These are phyloP conservation scores for Hippolais icterina DNA, from an alignment of 2,113 vertebrate genomes.

Conservation along the genomic window DNA sequence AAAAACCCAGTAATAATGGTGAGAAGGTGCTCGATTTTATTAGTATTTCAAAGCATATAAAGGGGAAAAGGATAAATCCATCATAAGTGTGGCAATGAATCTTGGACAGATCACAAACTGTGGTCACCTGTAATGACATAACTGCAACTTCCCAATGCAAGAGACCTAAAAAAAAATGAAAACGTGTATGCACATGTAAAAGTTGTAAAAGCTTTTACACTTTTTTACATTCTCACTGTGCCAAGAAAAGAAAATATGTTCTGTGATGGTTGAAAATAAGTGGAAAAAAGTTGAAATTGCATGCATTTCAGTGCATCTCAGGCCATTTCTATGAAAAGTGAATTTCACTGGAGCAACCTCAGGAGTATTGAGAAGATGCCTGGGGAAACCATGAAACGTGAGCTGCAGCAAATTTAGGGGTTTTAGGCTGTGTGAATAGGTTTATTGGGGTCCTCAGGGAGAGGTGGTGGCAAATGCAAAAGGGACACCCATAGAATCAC, in stretches of 20 bases:
- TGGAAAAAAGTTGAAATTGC: neutral
- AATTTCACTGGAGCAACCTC: neutral
- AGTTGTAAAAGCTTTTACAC: neutral
- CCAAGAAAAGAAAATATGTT: neutral
- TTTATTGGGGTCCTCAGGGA: neutral
- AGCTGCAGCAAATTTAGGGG: neutral
- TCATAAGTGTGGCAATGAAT: neutral
- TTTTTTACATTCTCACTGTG: neutral
- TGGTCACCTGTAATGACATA: neutral
- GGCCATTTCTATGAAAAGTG: neutral
- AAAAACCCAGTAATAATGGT: neutral
- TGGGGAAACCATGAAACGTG: rapidly evolving
- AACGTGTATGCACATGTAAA: rapidly evolving
- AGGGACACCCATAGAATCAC: neutral
- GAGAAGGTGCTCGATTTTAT: neutral
- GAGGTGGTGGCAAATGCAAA: rapidly evolving
- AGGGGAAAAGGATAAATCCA: neutral
- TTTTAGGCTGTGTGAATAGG: rapidly evolving
- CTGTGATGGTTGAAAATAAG: neutral
- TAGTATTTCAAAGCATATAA: neutral
- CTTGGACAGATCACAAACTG: neutral
- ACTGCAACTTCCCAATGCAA: neutral
- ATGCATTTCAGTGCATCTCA: neutral
- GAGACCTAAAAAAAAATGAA: neutral
- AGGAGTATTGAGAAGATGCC: neutral